Conservation (phyloP, 2,888 invertebrate genomes). For the Polymixis lichenea region DNA sequence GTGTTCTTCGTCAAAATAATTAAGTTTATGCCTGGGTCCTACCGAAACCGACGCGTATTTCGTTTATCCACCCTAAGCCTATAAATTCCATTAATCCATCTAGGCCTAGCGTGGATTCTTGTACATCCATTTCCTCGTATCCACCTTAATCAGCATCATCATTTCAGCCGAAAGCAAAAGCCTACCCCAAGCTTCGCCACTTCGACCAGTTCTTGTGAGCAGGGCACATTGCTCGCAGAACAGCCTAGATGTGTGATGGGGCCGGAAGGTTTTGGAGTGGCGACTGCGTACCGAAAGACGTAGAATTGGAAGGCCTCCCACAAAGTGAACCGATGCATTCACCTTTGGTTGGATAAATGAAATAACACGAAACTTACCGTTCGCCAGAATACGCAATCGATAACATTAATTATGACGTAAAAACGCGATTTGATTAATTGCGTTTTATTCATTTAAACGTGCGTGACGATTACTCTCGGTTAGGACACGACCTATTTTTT, state of each 20-base stretch:
- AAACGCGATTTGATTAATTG: background rate
- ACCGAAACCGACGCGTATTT: background rate
- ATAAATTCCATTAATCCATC: background rate
- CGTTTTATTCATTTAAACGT: background rate
- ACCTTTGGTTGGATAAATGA: background rate
- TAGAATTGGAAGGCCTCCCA: no score
- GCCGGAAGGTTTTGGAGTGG: no score
- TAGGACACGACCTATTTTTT: background rate
- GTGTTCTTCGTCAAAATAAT: slow-evolving; percentile 2
- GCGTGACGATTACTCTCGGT: background rate
- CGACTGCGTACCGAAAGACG: no score
- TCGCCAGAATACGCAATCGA: background rate
- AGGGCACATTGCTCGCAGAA: no score
- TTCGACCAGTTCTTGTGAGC: no score
- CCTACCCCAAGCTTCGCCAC: no score
- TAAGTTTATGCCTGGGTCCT: background rate
- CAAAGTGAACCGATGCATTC: no score
- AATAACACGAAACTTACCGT: background rate
- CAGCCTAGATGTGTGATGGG: no score
- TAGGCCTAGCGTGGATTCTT: background rate
- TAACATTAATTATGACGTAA: background rate
- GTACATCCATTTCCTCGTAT: background rate
- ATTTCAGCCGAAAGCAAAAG: no score
- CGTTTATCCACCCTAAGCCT: background rate
- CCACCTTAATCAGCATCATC: no score